Conservation (phyloP, 2,888 invertebrate genomes). For the Rotaria magnacalcarata region DNA sequence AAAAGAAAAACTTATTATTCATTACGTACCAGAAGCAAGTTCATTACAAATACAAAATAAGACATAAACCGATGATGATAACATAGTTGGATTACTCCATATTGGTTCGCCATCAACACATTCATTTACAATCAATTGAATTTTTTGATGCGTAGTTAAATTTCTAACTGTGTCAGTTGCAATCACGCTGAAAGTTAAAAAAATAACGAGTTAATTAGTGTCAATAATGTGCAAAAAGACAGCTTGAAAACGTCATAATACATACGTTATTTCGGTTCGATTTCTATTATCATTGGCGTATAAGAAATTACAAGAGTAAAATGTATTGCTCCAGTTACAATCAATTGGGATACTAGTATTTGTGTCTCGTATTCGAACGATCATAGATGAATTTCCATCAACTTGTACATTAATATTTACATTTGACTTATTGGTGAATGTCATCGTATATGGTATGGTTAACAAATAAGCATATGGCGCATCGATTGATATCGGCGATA, state of each 20-base stretch:
- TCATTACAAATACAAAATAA: conserved; percentile 2
- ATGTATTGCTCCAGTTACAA: background rate
- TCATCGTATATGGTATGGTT: background rate
- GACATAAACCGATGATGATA: background rate
- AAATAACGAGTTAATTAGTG: too few relatives aligned
- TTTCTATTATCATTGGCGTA: background rate
- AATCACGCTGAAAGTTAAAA: background rate
- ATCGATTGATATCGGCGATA: background rate
- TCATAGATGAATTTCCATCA: background rate
- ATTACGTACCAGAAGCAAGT: background rate
- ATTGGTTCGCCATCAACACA: background rate
- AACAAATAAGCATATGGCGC: background rate
- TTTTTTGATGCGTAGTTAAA: background rate
- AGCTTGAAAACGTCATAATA: background rate
- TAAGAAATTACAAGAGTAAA: background rate
- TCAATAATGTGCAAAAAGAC: too few relatives aligned
- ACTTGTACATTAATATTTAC: background rate
- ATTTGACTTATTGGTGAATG: background rate
- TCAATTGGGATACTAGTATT: background rate
- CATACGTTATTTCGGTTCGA: background rate
- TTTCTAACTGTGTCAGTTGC: background rate
- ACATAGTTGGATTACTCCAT: background rate
- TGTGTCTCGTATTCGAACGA: background rate
- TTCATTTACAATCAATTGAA: background rate
- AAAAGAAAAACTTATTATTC: background rate